Evolutionary conservation across 2,113 vertebrate species (phyloP).

Genomic region (Smithornis capensis): DNA sequence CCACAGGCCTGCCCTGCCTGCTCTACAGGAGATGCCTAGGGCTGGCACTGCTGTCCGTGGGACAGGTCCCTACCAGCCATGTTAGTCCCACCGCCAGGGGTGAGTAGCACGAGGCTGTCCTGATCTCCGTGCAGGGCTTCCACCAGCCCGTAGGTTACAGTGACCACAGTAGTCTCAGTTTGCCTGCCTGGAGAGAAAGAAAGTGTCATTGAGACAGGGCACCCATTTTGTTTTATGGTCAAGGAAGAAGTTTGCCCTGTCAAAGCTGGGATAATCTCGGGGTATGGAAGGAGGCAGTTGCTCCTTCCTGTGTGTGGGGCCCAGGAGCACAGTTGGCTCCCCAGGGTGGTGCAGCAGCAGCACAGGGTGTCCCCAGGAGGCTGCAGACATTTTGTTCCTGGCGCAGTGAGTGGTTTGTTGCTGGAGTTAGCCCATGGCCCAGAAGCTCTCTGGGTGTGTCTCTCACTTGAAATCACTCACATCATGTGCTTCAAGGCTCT

Average conservation of each 20-base stretch:
- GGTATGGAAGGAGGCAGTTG: neutral
- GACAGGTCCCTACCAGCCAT: fast-evolving
- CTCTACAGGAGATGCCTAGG: neutral
- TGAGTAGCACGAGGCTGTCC: fast-evolving
- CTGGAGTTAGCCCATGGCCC: neutral
- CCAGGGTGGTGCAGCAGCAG: neutral
- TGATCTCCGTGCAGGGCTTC: fast-evolving
- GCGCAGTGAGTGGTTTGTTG: fast-evolving
- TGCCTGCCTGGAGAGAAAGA: neutral
- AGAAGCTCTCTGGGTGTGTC: neutral
- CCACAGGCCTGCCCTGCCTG: neutral
- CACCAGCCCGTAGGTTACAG: fast-evolving
- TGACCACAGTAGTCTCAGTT: neutral
- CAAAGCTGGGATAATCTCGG: neutral
- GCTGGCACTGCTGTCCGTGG: neutral
- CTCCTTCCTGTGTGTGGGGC: fast-evolving
- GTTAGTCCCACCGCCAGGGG: neutral
- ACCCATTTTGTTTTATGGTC: neutral
- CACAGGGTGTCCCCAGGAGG: neutral
- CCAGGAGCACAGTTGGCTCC: fast-evolving
- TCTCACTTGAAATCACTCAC: neutral
- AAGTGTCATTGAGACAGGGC: fast-evolving
- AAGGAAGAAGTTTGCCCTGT: neutral
- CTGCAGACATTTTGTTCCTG: neutral
- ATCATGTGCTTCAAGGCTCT: neutral